Percentiles rank a stretch among this genome's conserved stretches.
Evolutionary conservation across 2,113 vertebrate genomes (phyloP).

Genomic region (Neolamprologus kungweensis): DNA sequence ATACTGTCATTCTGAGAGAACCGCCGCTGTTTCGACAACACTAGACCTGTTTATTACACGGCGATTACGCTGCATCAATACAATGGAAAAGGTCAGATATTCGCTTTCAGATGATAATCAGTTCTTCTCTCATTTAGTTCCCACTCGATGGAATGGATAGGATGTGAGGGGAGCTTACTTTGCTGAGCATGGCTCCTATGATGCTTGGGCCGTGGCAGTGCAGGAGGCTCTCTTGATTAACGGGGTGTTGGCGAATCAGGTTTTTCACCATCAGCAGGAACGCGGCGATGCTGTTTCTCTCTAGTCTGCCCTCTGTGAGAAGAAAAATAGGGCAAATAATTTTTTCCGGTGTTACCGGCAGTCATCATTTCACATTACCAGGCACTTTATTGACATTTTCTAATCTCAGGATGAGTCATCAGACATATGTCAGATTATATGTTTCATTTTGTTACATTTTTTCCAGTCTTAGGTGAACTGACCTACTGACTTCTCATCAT

Average conservation of each 20-base stretch:
- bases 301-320: conserved; percentile 80
- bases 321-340: neutral
- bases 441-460: neutral
- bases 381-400: neutral
- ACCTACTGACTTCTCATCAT: neutral
- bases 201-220: conserved; percentile 87
- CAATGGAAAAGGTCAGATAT: conserved; percentile 25
- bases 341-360: conserved; percentile 17
- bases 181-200: conserved; percentile 86
- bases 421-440: neutral
- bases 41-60: conserved; percentile 21
- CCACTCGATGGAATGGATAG: neutral
- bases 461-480: neutral
- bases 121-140: neutral
- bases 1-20: conserved; percentile 8
- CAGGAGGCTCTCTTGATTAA: conserved; percentile 92
- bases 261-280: conserved; percentile 95
- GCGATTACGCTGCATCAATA: neutral
- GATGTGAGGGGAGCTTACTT: conserved; percentile 66
- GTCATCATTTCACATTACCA: neutral
- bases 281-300: conserved; percentile 85
- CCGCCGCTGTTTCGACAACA: neutral
- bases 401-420: conserved; percentile 20
- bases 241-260: conserved; percentile 78
- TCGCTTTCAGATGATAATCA: conserved; percentile 14